These are phyloP conservation scores for Anomalospiza imberbis DNA, from an alignment of 2,797 vertebrate species.

Conservation along the genomic window DNA sequence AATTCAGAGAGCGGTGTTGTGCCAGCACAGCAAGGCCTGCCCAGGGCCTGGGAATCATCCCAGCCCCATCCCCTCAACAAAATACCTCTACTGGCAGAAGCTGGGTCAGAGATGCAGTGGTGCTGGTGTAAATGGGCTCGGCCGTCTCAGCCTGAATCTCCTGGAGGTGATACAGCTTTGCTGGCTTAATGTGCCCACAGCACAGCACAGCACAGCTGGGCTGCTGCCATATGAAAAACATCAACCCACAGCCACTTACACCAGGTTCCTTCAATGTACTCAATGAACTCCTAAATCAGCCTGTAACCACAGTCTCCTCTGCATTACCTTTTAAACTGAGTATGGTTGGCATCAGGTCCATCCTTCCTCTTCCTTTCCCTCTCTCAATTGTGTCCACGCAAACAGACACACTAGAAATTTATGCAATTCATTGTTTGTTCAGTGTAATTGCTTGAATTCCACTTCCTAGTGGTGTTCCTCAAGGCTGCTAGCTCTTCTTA, in stretches of 20 bases:
- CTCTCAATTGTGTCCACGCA: neutral
- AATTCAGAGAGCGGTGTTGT: neutral
- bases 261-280: accelerated
- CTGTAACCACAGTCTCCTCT: neutral
- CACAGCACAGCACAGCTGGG: accelerated
- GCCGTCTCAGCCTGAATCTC: neutral
- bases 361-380: neutral
- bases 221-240: neutral
- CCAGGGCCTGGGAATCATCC: neutral
- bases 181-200: neutral
- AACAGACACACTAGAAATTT: neutral
- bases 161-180: neutral
- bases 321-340: neutral
- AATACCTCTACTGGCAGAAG: neutral
- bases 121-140: neutral
- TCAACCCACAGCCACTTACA: neutral
- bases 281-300: neutral
- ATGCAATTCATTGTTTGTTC: neutral
- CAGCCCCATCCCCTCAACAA: neutral
- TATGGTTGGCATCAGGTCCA: accelerated
- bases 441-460: neutral
- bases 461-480: neutral
- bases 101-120: neutral
- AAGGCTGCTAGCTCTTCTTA: neutral
- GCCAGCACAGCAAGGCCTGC: neutral